Evolutionary conservation across 2,797 vertebrate species (phyloP).

Genomic region (Esox lucius): DNA sequence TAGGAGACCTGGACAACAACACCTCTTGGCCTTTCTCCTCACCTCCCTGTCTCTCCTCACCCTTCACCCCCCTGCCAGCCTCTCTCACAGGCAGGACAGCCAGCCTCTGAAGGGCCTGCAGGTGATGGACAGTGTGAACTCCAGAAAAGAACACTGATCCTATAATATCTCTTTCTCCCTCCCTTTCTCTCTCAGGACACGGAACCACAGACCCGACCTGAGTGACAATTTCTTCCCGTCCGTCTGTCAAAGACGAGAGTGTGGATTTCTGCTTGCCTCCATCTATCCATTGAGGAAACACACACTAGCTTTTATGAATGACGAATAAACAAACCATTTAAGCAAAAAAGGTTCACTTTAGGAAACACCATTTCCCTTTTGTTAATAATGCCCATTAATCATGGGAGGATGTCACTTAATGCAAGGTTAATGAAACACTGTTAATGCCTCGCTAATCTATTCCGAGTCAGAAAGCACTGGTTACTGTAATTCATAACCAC

Average conservation of each 20-base stretch:
- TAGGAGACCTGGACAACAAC: conserved; percentile 60
- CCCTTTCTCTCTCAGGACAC: conserved; percentile 5
- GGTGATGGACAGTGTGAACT: conserved; percentile 67
- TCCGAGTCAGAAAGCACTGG: conserved; percentile 69
- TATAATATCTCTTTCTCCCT: conserved; percentile 1
- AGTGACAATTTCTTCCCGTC: background rate
- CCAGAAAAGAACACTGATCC: background rate
- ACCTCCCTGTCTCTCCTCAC: conserved; percentile 23
- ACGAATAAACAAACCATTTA: conserved; percentile 78
- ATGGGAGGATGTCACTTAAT: conserved; percentile 72
- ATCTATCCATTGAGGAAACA: conserved; percentile 41
- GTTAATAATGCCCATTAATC: conserved; percentile 80
- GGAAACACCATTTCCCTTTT: conserved; percentile 76
- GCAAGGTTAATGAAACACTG: conserved; percentile 80
- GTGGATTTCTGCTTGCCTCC: conserved; percentile 52
- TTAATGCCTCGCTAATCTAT: conserved; percentile 78
- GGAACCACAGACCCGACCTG: background rate
- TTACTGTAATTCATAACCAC: conserved; percentile 65
- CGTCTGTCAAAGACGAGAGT: conserved; percentile 48
- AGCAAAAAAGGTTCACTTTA: conserved; percentile 72
- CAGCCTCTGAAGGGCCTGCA: conserved; percentile 65
- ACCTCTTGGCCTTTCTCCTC: conserved; percentile 42
- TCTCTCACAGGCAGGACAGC: conserved; percentile 61
- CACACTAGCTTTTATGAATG: conserved; percentile 60
- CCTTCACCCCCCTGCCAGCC: conserved; percentile 51